Conservation (phyloP, 2,113 vertebrate species). For the Peromyscus californicus region DNA sequence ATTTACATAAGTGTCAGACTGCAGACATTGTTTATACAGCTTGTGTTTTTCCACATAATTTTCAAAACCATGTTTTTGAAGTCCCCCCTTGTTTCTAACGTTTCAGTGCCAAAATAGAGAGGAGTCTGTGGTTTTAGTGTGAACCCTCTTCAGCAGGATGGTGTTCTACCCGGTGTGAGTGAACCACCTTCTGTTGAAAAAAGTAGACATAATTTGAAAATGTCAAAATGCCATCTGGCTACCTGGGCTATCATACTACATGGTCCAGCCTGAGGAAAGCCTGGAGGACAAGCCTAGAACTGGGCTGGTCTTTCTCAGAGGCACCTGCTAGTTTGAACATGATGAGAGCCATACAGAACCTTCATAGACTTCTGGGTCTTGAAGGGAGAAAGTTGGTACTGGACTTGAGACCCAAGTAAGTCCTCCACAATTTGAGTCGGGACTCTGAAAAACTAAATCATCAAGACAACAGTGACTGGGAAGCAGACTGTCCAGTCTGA, state of each 20-base stretch:
- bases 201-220: neutral
- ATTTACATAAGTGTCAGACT: constrained; percentile 54
- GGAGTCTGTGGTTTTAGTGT: neutral
- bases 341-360: neutral
- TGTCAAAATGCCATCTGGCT: neutral
- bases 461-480: neutral
- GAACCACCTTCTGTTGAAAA: neutral
- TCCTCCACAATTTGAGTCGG: neutral
- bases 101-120: constrained; percentile 30
- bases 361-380: neutral
- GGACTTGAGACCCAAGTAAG: neutral
- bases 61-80: constrained; percentile 49
- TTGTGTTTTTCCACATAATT: constrained; percentile 15
- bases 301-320: neutral
- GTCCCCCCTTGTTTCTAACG: neutral
- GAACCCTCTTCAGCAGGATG: neutral
- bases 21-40: constrained; percentile 36
- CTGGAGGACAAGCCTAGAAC: neutral
- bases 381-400: neutral
- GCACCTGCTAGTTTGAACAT: neutral
- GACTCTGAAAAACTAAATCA: neutral
- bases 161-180: neutral
- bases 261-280: neutral
- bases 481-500: neutral
- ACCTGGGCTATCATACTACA: neutral